A percentile compares a stretch with the other conserved stretches of the same genome.
Evolutionary conservation across 2,888 invertebrate species (phyloP).

Genomic region (Neoascia interrupta): DNA sequence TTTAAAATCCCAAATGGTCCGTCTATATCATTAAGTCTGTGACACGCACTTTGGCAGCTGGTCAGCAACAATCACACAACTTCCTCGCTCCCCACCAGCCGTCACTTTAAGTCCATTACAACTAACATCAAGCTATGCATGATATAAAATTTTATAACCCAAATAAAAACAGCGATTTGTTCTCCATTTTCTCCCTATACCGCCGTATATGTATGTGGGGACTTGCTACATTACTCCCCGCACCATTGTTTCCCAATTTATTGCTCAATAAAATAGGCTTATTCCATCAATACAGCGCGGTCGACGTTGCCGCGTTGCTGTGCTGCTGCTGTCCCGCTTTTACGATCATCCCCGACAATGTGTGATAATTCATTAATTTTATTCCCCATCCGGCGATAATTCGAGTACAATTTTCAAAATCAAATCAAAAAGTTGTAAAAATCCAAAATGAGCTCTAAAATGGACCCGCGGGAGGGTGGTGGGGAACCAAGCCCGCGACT

Average conservation of each 20-base stretch:
- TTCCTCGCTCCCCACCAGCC: background rate
- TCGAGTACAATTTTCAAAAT: constrained; percentile 67
- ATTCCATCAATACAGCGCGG: constrained; percentile 52
- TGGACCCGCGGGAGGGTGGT: background rate
- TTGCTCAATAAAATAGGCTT: constrained; percentile 68
- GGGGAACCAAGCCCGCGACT: constrained; percentile 19
- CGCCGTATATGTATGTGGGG: no score
- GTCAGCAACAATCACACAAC: constrained; percentile 19
- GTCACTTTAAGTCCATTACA: constrained; percentile 31
- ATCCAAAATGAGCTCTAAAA: constrained; percentile 53
- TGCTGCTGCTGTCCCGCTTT: constrained; percentile 32
- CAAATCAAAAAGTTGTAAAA: constrained; percentile 69
- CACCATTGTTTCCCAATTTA: constrained; percentile 53
- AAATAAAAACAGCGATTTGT: constrained; percentile 68
- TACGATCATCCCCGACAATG: constrained; percentile 60
- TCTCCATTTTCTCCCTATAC: constrained; percentile 14
- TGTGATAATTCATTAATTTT: constrained; percentile 69
- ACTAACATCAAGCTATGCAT: constrained; percentile 30
- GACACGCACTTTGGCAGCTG: constrained; percentile 54
- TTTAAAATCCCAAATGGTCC: constrained; percentile 33
- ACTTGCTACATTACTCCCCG: no score
- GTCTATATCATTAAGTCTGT: constrained; percentile 28
- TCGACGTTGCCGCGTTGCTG: background rate
- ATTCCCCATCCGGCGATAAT: constrained; percentile 63
- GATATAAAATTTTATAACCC: constrained; percentile 58